Conservation (phyloP, 2,888 invertebrate species). For the Cantharis lateralis region DNA sequence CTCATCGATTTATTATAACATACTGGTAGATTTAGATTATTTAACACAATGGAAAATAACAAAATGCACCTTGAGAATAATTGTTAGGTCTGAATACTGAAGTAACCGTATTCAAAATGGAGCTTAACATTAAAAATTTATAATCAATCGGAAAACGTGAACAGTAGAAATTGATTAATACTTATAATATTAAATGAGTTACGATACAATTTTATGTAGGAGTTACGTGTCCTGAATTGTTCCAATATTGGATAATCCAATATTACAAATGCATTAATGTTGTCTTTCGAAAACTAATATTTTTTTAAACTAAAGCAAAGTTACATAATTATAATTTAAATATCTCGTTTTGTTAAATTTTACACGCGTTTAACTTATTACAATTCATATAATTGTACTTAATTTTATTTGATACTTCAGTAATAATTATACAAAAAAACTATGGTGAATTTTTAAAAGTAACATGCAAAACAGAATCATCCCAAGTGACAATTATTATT, state of each 20-base stretch:
- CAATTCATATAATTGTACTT: conserved; percentile 15
- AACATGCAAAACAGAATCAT: conserved; percentile 17
- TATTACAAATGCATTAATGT: conserved; percentile 15
- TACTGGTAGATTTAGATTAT: too few species aligned
- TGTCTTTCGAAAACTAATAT: conserved; percentile 3
- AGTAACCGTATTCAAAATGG: not conserved
- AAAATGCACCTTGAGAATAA: not conserved
- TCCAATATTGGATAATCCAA: too few species aligned
- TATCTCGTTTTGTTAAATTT: not conserved
- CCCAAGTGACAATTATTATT: not conserved
- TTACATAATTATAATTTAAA: not conserved
- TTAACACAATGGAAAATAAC: not conserved
- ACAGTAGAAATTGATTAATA: not conserved
- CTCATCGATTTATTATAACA: too few species aligned
- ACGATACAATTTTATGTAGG: not conserved
- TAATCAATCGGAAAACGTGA: not conserved
- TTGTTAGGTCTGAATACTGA: not conserved
- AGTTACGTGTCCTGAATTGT: not conserved
- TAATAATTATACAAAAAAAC: conserved; percentile 1
- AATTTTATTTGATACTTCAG: conserved; percentile 16
- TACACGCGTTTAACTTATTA: conserved; percentile 7
- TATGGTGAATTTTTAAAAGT: conserved; percentile 7
- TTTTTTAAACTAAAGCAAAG: not conserved
- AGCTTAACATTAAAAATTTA: not conserved
- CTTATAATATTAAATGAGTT: not conserved